phyloP scores from a whole-genome alignment of 2,888 invertebrate genomes.

The Eristalis arbustorum region DNA sequence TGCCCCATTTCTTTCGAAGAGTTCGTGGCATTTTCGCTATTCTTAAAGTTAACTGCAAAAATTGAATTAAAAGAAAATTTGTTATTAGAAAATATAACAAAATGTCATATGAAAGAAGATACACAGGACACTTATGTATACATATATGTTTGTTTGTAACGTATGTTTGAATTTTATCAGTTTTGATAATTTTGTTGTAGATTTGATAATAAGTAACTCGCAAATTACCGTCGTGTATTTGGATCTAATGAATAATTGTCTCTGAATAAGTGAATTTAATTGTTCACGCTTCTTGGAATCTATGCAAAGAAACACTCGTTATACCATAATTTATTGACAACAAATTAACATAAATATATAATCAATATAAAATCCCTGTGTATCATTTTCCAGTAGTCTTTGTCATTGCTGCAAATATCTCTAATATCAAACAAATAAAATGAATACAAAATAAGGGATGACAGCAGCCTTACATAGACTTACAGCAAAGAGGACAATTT shows the following conservation, averaged over 20 bases:
- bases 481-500: conserved; percentile 46
- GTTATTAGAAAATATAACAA: too few relatives aligned
- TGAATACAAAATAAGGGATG: conserved; percentile 44
- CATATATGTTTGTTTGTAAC: too few relatives aligned
- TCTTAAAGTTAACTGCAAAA: too few relatives aligned
- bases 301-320: conserved; percentile 79
- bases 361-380: conserved; percentile 33
- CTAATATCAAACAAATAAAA: not conserved
- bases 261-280: conserved; percentile 47
- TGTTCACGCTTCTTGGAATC: conserved; percentile 35
- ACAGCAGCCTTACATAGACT: conserved; percentile 62
- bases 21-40: too few relatives aligned
- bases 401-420: conserved; percentile 44
- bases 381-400: not conserved
- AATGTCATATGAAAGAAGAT: too few relatives aligned
- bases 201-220: too few relatives aligned
- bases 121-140: too few relatives aligned
- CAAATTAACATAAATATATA: conserved; percentile 66
- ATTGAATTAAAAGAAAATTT: too few relatives aligned
- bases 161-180: too few relatives aligned
- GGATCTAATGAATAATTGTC: not conserved
- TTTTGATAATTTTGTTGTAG: too few relatives aligned
- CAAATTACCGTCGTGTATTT: not conserved
- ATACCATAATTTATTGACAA: conserved; percentile 71
- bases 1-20: too few relatives aligned